Base-by-base conservation (phyloP, 2,797 vertebrate species). In the Pelobates cultripes region DNA sequence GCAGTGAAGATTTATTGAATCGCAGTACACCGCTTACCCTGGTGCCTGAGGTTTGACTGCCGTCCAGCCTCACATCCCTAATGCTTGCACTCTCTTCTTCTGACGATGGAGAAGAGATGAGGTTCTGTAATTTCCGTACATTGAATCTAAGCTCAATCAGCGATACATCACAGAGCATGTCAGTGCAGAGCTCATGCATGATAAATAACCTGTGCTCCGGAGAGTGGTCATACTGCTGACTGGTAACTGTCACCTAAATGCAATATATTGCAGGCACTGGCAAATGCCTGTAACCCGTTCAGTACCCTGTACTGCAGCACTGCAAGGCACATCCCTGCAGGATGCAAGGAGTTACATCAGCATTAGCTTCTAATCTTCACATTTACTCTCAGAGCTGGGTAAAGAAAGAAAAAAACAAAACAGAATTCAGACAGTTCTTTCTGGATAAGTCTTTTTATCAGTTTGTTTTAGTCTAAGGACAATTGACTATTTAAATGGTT, bases 191-290 rank as follows among this genome's bases (percentile, higher is more conserved):
- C 15, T 43, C 42, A 70, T 44, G 68, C 14, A 70, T 70, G 68
- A 70, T 70, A 70, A 70, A 45, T 45, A 45, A 70, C 68, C 43
- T 43, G 66, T 43, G 66, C 66, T 42, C 8, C 13, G 41, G 66
- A 68, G 41, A 70, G 68, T 45, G 68, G 43, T 70, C 42, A 70
- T 70, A 44, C 68, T 44, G 68, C 68, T 70, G 68, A 70, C 68
- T 68, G 66, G 40, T 68, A 68, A 68, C 66, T 70, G 68, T 70
- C 68, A 70, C 68, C 43, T 44, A 64, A 14, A 70, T 44, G 68
- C 68, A 43, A 64, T 44, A 44, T 70, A 44, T 45, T 70, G 68
- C 41, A 45, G 68, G 15, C 14, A 70, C 68, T 28, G 14, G 43
- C 13, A 70, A 45, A 70, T 45, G 44, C 7, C 7, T 57, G 10